These are phyloP conservation scores for Pollimyrus isidori DNA, from an alignment of 2,113 vertebrate genomes.

Conservation along the genomic window DNA sequence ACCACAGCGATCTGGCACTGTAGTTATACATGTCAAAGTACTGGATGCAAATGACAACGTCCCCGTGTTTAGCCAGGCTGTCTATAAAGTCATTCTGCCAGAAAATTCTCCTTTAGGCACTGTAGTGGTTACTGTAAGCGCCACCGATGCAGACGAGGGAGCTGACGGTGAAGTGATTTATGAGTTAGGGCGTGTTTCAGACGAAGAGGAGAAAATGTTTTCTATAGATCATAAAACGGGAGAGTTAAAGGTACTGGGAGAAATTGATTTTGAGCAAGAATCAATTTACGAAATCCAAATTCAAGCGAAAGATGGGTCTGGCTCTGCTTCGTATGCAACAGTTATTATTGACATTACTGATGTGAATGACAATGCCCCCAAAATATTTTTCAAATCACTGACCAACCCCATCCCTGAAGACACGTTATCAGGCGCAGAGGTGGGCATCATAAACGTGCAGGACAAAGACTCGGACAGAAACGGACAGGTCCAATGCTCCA, in stretches of 20 bases:
- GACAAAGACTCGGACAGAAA: conserved; percentile 49
- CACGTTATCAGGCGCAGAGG: conserved; percentile 30
- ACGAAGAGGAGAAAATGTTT: conserved; percentile 35
- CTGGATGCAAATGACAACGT: conserved; percentile 57
- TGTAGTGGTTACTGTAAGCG: conserved; percentile 43
- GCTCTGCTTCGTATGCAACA: conserved; percentile 16
- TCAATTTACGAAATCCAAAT: conserved; percentile 30
- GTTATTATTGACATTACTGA: conserved; percentile 32
- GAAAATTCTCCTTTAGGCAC: conserved; percentile 30
- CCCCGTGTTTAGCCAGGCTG: conserved; percentile 39
- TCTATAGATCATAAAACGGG: conserved; percentile 19
- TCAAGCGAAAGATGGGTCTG: conserved; percentile 31
- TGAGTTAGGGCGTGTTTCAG: conserved; percentile 45
- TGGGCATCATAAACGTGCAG: conserved; percentile 50
- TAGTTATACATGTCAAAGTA: conserved; percentile 29
- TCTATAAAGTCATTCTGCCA: conserved; percentile 28
- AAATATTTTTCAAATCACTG: conserved; percentile 34
- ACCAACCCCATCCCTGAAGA: conserved; percentile 25
- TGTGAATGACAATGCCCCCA: conserved; percentile 50
- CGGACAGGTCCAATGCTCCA: conserved; percentile 37
- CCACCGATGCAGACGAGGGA: conserved; percentile 43
- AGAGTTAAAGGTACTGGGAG: conserved; percentile 15
- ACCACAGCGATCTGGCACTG: conserved; percentile 26
- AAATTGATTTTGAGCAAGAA: conserved; percentile 30
- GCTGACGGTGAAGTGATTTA: conserved; percentile 18